phyloP scores from a whole-genome alignment of 2,888 invertebrate species.

The Ernsta delagoae region DNA sequence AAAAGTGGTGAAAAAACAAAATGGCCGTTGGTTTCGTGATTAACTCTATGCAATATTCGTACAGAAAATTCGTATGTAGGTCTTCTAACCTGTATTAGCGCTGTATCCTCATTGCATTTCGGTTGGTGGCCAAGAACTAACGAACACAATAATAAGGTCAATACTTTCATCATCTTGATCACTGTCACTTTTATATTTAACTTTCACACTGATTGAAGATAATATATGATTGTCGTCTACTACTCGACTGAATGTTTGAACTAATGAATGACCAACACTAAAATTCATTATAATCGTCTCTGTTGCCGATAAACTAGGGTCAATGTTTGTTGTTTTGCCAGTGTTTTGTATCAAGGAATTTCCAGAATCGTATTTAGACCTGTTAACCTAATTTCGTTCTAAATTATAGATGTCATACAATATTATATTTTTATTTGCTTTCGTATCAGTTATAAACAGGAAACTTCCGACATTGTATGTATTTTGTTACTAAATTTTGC shows the following conservation, averaged over 20 bases:
- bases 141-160: conserved; percentile 8
- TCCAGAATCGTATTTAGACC: conserved; percentile 7
- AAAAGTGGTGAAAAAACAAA: conserved; percentile 69
- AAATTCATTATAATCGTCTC: background rate
- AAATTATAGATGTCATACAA: background rate
- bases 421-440: no score
- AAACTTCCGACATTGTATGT: no score
- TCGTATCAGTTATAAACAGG: no score
- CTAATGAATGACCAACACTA: background rate
- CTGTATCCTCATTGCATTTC: conserved; percentile 37
- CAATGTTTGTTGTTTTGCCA: conserved; percentile 17
- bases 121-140: conserved; percentile 5
- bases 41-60: conserved; percentile 47
- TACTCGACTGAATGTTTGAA: background rate
- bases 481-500: no score
- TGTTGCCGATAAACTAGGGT: conserved; percentile 26
- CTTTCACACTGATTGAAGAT: background rate
- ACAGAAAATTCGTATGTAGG: conserved; percentile 52
- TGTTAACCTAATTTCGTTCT: background rate
- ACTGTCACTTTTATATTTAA: background rate
- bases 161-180: conserved; percentile 15
- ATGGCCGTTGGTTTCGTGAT: conserved; percentile 65
- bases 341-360: conserved; percentile 6
- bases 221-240: background rate
- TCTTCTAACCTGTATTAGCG: conserved; percentile 44